Base-by-base conservation (phyloP, 2,797 vertebrate species). In the Leptatherina wallacei region DNA sequence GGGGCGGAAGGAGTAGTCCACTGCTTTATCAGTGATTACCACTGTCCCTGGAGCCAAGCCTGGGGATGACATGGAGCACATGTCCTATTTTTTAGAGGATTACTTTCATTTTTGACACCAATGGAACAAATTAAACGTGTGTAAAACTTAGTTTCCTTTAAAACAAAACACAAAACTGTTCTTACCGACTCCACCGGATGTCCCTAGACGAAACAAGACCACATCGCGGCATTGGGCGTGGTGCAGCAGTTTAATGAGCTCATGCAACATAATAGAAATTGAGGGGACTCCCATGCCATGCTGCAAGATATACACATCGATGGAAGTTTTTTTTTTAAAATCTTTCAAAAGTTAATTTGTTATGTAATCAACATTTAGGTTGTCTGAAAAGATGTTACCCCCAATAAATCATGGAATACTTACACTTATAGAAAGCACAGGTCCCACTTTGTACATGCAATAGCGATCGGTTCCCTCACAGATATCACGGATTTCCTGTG, bases 261-360 rank as follows among this genome's bases (percentile, higher is more conserved):
- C 96, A 0, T 97, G 96, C 54, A 97, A 90, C 96, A 96, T 96
- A 72, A 97, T 96, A 67, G 96, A 97, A 81, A 97, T 96, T 60
- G 97, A 98, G n/a, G 96, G 96, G 57, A 96, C 93, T 1, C 96
- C 96, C 96, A 96, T 96, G 13, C 96, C 95, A 0, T 97, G 96
- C 96, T 97, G 86, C n/a, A 51, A 66, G 11, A 27, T 16, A n/a
- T 36, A 71, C 33, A 65, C 0, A 27, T 9, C 4, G 0, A 7
- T 65, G 4, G 0, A 47, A 22, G n/a, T 40, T 2, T 30, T 4
- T 40, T 2, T 30, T 4, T 44, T 12, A 11, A 65, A 55, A 61
- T 13, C 9, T 11, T 0, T 16, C 2, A 51, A 36, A 49, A 22
- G 0, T 2, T 61, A 42, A 5, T 52, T 27, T 16, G 1, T 58